Percentiles rank a stretch among this genome's conserved stretches.
Evolutionary conservation across 2,797 vertebrate species (phyloP).

Genomic region (Carcharodon carcharias): DNA sequence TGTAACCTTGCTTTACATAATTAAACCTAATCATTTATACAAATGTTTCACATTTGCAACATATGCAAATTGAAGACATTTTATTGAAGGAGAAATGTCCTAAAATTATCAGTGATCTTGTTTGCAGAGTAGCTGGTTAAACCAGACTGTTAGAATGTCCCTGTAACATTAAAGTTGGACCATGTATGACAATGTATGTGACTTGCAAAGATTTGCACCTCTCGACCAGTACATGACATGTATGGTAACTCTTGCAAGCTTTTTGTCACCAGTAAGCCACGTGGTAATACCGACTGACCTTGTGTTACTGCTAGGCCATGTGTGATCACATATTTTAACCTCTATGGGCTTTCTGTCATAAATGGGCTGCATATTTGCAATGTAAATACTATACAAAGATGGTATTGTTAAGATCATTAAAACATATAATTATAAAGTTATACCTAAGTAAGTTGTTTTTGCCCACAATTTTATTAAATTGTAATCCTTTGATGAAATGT

Average conservation of each 20-base stretch:
- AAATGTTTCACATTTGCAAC: neutral
- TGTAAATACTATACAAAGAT: neutral
- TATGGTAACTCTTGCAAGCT: neutral
- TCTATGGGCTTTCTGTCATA: neutral
- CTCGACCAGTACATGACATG: neutral
- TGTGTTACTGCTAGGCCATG: neutral
- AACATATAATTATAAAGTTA: neutral
- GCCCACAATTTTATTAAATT: neutral
- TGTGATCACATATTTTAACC: neutral
- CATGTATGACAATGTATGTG: neutral
- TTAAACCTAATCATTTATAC: neutral
- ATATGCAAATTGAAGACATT: neutral
- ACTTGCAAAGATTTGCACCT: neutral
- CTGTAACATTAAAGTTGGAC: neutral
- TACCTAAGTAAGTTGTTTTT: neutral
- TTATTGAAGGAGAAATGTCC: neutral
- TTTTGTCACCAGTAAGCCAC: neutral
- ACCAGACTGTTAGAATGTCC: neutral
- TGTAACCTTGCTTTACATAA: neutral
- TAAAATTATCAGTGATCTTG: neutral
- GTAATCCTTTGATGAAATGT: neutral
- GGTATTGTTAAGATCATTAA: neutral
- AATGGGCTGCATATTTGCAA: neutral
- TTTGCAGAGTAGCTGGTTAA: neutral
- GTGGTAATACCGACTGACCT: neutral